phyloP scores from a whole-genome alignment of 2,113 vertebrate species.

The Gymnocephalus cernua region DNA sequence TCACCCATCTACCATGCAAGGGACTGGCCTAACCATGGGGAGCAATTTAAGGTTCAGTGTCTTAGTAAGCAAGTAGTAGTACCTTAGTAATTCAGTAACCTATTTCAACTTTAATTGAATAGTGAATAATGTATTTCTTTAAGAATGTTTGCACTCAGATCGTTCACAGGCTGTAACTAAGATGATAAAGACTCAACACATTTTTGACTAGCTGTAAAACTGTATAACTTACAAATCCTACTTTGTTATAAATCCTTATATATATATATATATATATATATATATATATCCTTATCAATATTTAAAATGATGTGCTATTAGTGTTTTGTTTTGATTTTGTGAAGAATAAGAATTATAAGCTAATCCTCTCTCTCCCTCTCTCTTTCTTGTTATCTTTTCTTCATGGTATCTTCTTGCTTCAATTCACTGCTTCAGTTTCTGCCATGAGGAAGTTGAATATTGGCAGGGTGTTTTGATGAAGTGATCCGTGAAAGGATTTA shows the following conservation, averaged over 20 bases:
- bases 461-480: slow-evolving; percentile 67
- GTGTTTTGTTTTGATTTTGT: slow-evolving; percentile 11
- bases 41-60: neutral
- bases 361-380: neutral
- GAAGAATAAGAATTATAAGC: neutral
- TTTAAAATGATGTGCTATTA: neutral
- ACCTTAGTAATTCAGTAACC: neutral
- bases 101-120: neutral
- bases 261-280: no score
- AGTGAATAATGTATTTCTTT: neutral
- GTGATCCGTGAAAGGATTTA: slow-evolving; percentile 71
- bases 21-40: neutral
- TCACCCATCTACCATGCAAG: neutral
- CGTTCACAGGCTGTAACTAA: neutral
- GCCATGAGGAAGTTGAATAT: slow-evolving; percentile 67
- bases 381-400: slow-evolving; percentile 19
- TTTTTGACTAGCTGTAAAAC: slow-evolving; percentile 9
- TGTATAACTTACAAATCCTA: neutral
- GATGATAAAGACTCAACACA: neutral
- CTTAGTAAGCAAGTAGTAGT: neutral
- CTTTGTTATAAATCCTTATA: neutral
- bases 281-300: no score
- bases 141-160: neutral
- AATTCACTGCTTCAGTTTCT: slow-evolving; percentile 50
- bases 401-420: slow-evolving; percentile 35